phyloP scores from a whole-genome alignment of 1,140 invertebrate species.

The Pseudoatta argentina region DNA sequence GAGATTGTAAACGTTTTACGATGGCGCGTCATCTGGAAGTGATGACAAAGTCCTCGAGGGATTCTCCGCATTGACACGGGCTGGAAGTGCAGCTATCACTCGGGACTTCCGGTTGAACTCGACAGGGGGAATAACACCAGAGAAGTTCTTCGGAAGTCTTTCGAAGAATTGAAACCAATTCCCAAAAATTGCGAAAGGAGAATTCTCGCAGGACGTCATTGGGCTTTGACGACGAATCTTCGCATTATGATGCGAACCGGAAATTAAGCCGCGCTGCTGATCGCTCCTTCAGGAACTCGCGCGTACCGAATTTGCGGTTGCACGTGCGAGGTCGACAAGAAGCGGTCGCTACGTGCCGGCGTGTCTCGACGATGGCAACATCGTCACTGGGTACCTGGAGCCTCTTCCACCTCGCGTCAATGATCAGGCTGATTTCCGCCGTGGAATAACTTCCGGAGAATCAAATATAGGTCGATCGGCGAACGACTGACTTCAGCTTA shows the following conservation, averaged over 20 bases:
- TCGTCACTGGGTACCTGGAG: slow-evolving; percentile 43
- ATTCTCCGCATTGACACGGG: neutral
- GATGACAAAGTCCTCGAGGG: neutral
- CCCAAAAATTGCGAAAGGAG: neutral
- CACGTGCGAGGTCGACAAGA: slow-evolving; percentile 17
- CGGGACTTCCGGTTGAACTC: neutral
- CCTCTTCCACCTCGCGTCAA: neutral
- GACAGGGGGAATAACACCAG: too few species aligned
- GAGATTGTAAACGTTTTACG: slow-evolving; percentile 11
- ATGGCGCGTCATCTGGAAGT: neutral
- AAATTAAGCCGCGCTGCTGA: neutral
- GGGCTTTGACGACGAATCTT: neutral
- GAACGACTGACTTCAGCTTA: slow-evolving; percentile 12
- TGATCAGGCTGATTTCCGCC: slow-evolving; percentile 34
- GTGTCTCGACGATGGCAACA: slow-evolving; percentile 14
- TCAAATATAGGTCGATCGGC: slow-evolving; percentile 1
- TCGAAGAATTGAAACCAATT: neutral
- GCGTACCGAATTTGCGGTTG: neutral
- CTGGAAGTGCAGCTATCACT: neutral
- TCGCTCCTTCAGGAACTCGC: neutral
- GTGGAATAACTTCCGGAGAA: slow-evolving; percentile 35
- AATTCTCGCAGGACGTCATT: neutral
- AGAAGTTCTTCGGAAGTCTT: neutral
- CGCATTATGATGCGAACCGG: neutral
- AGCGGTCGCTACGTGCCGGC: neutral